These are phyloP conservation scores for Sisor rabdophorus DNA, from an alignment of 2,113 vertebrate species.

Conservation along the genomic window DNA sequence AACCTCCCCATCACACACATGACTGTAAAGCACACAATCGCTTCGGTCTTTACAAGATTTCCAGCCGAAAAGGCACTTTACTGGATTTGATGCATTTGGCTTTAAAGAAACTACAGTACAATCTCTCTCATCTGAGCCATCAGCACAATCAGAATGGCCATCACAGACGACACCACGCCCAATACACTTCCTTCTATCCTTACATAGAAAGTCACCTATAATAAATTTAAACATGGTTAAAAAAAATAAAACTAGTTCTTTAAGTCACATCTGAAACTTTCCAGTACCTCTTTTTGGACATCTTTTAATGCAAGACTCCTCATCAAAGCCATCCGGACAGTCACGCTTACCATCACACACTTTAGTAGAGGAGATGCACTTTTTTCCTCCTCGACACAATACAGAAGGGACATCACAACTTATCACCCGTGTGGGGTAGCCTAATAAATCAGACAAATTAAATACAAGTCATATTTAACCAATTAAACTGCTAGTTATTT, in stretches of 20 bases:
- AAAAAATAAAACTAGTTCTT: too few relatives aligned
- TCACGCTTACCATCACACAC: constrained; percentile 54
- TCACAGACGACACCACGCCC: constrained; percentile 25
- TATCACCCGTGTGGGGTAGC: constrained; percentile 1
- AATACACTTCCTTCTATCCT: constrained; percentile 36
- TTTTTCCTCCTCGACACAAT: constrained; percentile 65
- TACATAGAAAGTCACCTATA: constrained; percentile 41
- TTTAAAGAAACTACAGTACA: constrained; percentile 44
- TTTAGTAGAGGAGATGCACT: constrained; percentile 31
- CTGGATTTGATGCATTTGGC: background rate
- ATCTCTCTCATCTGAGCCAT: constrained; percentile 51
- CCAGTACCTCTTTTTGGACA: constrained; percentile 4
- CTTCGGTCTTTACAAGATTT: constrained; percentile 63
- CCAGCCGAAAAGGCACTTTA: constrained; percentile 60
- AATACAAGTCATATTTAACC: too few relatives aligned
- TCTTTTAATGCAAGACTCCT: constrained; percentile 37
- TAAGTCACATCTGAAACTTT: too few relatives aligned
- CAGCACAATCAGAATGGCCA: constrained; percentile 54
- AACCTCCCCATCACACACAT: constrained; percentile 74
- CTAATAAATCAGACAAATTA: background rate
- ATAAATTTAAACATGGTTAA: too few relatives aligned
- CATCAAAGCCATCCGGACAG: constrained; percentile 61
- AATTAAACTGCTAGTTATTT: too few relatives aligned
- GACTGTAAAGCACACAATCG: constrained; percentile 67
- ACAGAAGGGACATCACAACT: constrained; percentile 65